Base-by-base conservation (phyloP, 2,113 vertebrate genomes). In the Poeciliopsis retropinna region DNA sequence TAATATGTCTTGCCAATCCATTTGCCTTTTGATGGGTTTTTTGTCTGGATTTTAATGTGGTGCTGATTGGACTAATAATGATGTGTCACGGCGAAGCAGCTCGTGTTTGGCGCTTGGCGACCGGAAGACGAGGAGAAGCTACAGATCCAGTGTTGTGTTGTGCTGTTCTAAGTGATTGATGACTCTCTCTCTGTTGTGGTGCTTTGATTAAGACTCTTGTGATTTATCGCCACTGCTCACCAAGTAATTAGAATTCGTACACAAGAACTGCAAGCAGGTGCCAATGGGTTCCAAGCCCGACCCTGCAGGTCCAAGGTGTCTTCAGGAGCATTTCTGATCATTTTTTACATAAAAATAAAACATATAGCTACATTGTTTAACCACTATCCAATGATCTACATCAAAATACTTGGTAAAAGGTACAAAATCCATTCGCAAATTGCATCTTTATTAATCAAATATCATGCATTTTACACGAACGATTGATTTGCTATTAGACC, bases 191-290 rank as follows among this genome's bases (percentile, higher is more conserved):
- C 71, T 79, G 69, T 88, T 88, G 80, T 82, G 87, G 85, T 90
- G 85, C 85, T 93, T 91, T 94, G 92, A 94, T 94, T 94, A 93
- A 90, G 91, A 86, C 76, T 72, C 79, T 34, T 65, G 81, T 94
- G 94, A 94, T 95, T 95, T 93, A 95, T 94, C 80, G 66, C 75
- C 84, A 81, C 82, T 78, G 81, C 89, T 93, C 88, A 90, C 88
- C 88, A 88, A 89, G 85, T 92, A 91, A 93, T 94, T 93, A 93
- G 85, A 85, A 88, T 85, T 60, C 83, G 34, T 65, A 73, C 82
- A 86, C 86, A 85, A 87, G 14, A 41, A 41, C 14, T 15, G 39
- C 14, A 41, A 15, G 12, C 39, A 41, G 39, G 12, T 41, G 14
- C 4, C 39, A 41, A 14, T 41, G 39, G 39, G 39, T 41, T 14